Evolutionary conservation across 2,888 invertebrate genomes (phyloP), one percentile per base, ranked within the genome.

Genomic region (Kuschelorhynchus macadamiae): DNA sequence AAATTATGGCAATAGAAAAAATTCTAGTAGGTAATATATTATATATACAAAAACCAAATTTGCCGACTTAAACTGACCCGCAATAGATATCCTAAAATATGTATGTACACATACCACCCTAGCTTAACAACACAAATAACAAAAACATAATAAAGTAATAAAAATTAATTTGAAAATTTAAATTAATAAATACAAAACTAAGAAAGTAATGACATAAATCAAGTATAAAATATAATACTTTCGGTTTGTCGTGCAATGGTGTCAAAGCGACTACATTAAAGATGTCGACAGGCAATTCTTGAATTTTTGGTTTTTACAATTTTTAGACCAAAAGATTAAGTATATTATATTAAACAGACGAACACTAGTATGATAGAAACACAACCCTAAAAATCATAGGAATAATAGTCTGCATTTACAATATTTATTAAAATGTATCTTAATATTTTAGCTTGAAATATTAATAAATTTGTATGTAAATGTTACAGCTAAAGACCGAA

Each of bases 111-210:
- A 30, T 49, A 47, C 42, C 50, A 39, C 39, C 42, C 52, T 64
- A 57, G 16, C 25, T 64, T 74, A 81, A 80, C 79, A 80, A 81
- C 78, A 81, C 78, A 81, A 80, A 76, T 79, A 81, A 81, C 80
- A 80, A 81, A 78, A 74, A 75, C 60, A 72, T 72, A 74, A 74
- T 75, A 73, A 67, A 70, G 44, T 44, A 50, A 62, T 49, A 70
- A 68, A 73, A 71, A 73, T 68, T 67, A 73, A 72, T 70, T 66
- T 64, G 66, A 64, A 70, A 67, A 63, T 62, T 72, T 74, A 71
- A 70, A 71, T 62, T n/a, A 36, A 2, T 36, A 36, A 36, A 36
- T 36, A 36, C 36, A 67, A 33, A 67, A 57, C 63, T 25, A 64
- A 60, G 41, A n/a, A 36, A 42, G 12, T 14, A 62, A 66, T 47